phyloP scores from a whole-genome alignment of 2,113 vertebrate genomes.

The Antigone vipio region DNA sequence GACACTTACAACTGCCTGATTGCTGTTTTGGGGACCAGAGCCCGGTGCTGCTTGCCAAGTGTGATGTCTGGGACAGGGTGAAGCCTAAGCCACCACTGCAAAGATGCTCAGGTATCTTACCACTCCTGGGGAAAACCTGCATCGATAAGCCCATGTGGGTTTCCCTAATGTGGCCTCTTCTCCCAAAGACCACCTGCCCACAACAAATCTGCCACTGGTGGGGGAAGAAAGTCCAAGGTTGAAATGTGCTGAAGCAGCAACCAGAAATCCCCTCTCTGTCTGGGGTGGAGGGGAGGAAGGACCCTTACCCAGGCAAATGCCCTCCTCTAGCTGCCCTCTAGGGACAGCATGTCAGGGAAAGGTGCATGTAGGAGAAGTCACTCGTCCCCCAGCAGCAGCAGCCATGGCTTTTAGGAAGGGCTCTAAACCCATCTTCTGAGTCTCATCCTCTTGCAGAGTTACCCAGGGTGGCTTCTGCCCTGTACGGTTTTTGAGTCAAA shows the following conservation, averaged over 20 bases:
- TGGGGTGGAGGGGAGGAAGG: background rate
- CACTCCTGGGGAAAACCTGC: background rate
- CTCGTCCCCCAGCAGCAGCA: accelerated
- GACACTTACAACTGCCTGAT: background rate
- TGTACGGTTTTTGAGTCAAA: background rate
- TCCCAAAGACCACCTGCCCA: background rate
- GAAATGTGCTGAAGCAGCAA: background rate
- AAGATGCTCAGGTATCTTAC: background rate
- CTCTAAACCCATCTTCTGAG: background rate
- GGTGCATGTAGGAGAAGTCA: background rate
- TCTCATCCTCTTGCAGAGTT: background rate
- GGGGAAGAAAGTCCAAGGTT: background rate
- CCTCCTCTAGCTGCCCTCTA: background rate
- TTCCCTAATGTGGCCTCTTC: background rate
- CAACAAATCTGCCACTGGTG: background rate
- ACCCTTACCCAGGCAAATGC: accelerated
- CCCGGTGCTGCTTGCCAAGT: background rate
- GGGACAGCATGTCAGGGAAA: accelerated
- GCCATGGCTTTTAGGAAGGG: background rate
- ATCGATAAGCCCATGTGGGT: background rate
- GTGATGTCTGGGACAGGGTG: background rate
- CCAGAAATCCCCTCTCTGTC: background rate
- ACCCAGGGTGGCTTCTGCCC: background rate
- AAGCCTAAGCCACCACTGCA: background rate
- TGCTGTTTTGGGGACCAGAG: constrained; percentile 12